phyloP scores from a whole-genome alignment of 2,888 invertebrate species.

The Erynnis tages region DNA sequence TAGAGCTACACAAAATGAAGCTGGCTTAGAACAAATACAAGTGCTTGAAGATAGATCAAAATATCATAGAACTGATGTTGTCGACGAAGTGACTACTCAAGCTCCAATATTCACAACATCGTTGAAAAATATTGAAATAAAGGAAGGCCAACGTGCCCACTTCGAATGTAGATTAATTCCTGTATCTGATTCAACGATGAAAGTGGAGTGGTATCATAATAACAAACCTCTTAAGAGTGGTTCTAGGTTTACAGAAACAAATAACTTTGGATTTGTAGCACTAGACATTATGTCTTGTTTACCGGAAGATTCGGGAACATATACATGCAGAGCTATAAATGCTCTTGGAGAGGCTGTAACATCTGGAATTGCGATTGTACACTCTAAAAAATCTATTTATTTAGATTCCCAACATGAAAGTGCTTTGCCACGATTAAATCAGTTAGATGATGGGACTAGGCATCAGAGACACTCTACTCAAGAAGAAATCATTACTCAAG shows the following conservation, averaged over 20 bases:
- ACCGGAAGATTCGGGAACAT: conserved; percentile 97
- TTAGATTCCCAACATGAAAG: conserved; percentile 94
- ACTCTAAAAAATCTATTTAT: conserved; percentile 92
- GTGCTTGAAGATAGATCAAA: conserved; percentile 92
- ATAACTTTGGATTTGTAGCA: conserved; percentile 98
- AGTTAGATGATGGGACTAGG: conserved; percentile 90
- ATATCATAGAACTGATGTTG: conserved; percentile 87
- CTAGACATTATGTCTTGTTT: conserved; percentile 97
- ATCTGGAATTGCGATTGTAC: conserved; percentile 91
- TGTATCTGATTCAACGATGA: conserved; percentile 95
- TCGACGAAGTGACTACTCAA: conserved; percentile 93
- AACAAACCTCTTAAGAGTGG: conserved; percentile 94
- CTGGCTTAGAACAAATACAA: conserved; percentile 93
- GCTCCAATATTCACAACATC: conserved; percentile 97
- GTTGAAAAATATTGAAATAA: conserved; percentile 94
- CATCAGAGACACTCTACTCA: conserved; percentile 87
- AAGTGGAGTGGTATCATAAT: conserved; percentile 98
- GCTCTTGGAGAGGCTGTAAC: conserved; percentile 96
- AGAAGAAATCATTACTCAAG: conserved; percentile 91
- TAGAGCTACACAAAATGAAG: conserved; percentile 92
- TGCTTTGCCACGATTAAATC: conserved; percentile 89
- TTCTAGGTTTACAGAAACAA: conserved; percentile 96
- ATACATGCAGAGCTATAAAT: conserved; percentile 96
- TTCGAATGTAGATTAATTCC: conserved; percentile 97
- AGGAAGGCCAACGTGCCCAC: conserved; percentile 96